Evolutionary conservation across 2,888 invertebrate genomes (phyloP), one percentile per base, ranked within the genome.

Genomic region (Notodonta ziczac): DNA sequence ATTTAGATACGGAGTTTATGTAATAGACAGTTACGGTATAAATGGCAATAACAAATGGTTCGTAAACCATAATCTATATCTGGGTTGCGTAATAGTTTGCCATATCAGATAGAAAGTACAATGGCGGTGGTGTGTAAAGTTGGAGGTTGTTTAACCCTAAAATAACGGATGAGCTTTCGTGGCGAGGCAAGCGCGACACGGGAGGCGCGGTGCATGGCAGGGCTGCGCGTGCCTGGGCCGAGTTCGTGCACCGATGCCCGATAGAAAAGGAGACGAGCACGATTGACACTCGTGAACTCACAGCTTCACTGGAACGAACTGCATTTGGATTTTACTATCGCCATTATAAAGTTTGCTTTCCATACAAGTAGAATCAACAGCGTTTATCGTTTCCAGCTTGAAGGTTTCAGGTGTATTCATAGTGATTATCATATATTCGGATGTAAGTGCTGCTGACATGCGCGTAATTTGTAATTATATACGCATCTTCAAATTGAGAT

Each of bases 51-150:
- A 78, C 71, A 77, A 80, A 78, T 80, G 73, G 64, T 80, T 70
- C 71, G 73, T 81, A 76, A 77, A 77, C 77, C 77, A 78, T 83
- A 82, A 84, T 84, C 82, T 83, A 79, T 78, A 80, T 80, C 80
- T 81, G 65, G 66, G 81, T 86, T 86, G 78, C 81, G 84, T 85
- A 87, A 88, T 86, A 78, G 78, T 65, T 69, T 80, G 80, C 70
- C 74, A 83, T 91, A 91, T 91, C 90, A 82, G 90, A 91, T 91
- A 86, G 91, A 92, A 92, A 92, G 91, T 89, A 81, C 74, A 81
- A 80, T 78, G 75, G 75, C 79, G 75, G 70, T 78, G 71, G 73
- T 71, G 59, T 73, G 67, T 75, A 76, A 72, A 74, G 66, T 69
- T 73, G 70, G 72, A 80, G 72, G 77, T 80, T 81, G 77, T 79